These are phyloP conservation scores for Perognathus longimembris DNA, from an alignment of 2,113 vertebrate genomes.

Conservation along the genomic window DNA sequence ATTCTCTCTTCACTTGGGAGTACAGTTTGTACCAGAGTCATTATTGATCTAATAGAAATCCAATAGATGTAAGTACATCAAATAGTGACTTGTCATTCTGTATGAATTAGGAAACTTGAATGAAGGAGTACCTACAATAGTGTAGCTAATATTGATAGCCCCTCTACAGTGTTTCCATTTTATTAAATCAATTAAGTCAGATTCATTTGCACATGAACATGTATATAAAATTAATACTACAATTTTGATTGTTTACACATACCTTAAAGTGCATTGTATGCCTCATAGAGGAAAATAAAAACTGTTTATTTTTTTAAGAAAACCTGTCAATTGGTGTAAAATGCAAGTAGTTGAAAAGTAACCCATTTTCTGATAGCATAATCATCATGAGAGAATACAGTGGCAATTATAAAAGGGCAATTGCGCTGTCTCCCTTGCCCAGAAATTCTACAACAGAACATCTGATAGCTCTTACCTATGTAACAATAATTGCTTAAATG, in stretches of 20 bases:
- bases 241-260: background rate
- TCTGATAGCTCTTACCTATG: background rate
- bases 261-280: background rate
- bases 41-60: conserved; percentile 80
- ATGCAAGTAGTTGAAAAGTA: background rate
- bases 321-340: background rate
- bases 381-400: background rate
- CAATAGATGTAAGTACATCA: conserved; percentile 65
- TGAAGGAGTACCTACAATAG: background rate
- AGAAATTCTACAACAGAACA: background rate
- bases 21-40: conserved; percentile 70
- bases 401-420: background rate
- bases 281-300: background rate
- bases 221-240: background rate
- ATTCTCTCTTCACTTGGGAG: conserved; percentile 81
- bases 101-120: conserved; percentile 1
- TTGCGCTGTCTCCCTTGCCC: background rate
- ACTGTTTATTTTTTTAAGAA: background rate
- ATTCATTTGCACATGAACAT: background rate
- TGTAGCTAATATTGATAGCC: background rate
- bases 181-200: background rate
- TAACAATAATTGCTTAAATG: background rate
- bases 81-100: conserved; percentile 45
- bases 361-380: background rate
- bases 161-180: background rate